Evolutionary conservation across 2,113 vertebrate species (phyloP).

Genomic region (Grus americana): DNA sequence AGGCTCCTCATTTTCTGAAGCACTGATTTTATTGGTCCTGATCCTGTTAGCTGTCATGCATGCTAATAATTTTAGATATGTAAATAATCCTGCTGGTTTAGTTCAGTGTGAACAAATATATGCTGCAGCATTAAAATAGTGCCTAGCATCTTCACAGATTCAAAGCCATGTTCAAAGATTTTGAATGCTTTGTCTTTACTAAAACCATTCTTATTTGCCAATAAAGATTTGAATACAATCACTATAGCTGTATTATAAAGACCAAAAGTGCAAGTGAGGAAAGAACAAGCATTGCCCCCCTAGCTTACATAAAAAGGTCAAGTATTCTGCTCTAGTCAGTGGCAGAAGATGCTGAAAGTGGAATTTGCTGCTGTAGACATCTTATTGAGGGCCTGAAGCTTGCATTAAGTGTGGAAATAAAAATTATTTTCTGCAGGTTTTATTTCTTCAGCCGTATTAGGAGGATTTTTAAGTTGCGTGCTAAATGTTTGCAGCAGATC

Average conservation of each 20-base stretch:
- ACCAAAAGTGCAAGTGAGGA: background rate
- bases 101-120: background rate
- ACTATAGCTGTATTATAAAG: background rate
- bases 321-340: background rate
- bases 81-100: background rate
- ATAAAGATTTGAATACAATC: background rate
- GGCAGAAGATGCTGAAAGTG: background rate
- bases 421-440: background rate
- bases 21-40: background rate
- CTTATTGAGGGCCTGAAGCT: background rate
- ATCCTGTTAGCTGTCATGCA: background rate
- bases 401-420: background rate
- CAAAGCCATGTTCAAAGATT: background rate
- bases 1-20: background rate
- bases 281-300: background rate
- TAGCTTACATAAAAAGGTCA: background rate
- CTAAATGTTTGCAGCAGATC: conserved; percentile 11
- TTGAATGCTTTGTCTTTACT: background rate
- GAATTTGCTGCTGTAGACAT: background rate
- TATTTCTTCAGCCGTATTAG: background rate
- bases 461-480: background rate
- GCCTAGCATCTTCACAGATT: background rate
- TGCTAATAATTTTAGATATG: background rate
- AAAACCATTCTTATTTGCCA: rapidly evolving
- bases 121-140: background rate